Evolutionary conservation across 1,140 invertebrate species (phyloP).

Genomic region (Apolygus lucorum): DNA sequence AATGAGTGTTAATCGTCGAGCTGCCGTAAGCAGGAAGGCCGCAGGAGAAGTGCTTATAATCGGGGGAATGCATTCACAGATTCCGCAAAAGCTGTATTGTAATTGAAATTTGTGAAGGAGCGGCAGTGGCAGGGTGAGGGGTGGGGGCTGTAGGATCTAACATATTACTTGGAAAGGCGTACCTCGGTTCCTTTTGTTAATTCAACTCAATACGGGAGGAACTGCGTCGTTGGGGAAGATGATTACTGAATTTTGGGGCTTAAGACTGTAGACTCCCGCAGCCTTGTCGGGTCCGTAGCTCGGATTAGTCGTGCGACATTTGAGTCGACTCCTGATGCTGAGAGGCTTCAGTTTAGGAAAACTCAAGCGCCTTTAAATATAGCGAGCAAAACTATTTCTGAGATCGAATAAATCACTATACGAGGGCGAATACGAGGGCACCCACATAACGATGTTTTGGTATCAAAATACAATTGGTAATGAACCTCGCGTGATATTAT

Average conservation of each 20-base stretch:
- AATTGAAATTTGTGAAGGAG: constrained; percentile 26
- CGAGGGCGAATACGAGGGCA: no score
- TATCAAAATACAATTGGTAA: no score
- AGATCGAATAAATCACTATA: no score
- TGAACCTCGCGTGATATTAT: no score
- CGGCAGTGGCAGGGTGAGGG: background rate
- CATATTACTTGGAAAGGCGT: constrained; percentile 17
- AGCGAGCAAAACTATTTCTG: no score
- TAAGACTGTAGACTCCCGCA: background rate
- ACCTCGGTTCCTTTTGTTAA: constrained; percentile 19
- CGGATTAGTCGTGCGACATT: background rate
- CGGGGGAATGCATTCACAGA: constrained; percentile 22
- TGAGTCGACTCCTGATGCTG: background rate
- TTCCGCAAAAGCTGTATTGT: constrained; percentile 23
- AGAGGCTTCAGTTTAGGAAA: no score
- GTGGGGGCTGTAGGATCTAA: constrained; percentile 5
- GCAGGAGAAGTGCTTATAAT: background rate
- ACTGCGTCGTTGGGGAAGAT: constrained; percentile 2
- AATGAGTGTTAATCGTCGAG: constrained; percentile 22
- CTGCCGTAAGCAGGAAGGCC: background rate
- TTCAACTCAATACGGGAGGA: constrained; percentile 18
- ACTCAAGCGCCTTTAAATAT: no score
- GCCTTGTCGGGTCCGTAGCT: background rate
- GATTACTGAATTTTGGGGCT: constrained; percentile 7
- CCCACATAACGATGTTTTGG: no score